A percentile compares a stretch with the other conserved stretches of the same genome.
These are phyloP conservation scores for Morus bassanus DNA, from an alignment of 2,797 vertebrate species.

Conservation along the genomic window DNA sequence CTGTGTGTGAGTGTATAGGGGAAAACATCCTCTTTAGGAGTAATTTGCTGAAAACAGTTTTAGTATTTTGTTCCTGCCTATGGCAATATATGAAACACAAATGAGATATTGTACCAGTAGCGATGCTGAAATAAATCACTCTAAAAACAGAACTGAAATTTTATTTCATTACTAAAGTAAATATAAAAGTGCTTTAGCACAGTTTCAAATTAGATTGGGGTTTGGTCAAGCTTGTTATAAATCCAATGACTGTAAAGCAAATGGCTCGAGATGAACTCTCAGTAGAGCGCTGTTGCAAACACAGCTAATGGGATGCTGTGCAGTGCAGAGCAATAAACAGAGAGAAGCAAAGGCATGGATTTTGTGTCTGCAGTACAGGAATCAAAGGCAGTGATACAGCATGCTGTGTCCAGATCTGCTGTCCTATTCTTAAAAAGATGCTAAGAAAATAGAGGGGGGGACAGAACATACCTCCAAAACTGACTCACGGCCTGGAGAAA, in stretches of 20 bases:
- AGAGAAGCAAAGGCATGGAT: not conserved
- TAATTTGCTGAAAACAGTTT: conserved; percentile 48
- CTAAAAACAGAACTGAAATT: conserved; percentile 58
- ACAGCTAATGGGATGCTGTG: not conserved
- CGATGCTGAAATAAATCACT: conserved; percentile 51
- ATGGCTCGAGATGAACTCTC: conserved; percentile 33
- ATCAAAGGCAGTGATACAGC: not conserved
- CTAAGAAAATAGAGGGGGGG: not conserved
- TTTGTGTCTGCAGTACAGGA: not conserved
- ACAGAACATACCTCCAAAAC: not conserved
- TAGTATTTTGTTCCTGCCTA: conserved; percentile 38
- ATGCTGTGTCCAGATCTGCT: not conserved
- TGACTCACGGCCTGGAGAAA: not conserved
- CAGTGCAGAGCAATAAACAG: not conserved
- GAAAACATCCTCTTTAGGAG: conserved; percentile 47
- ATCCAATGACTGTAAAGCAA: conserved; percentile 48
- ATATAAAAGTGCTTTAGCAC: conserved; percentile 58
- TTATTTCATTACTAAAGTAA: conserved; percentile 70
- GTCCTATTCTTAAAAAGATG: not conserved
- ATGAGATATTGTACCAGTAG: conserved; percentile 51
- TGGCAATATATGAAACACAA: conserved; percentile 64
- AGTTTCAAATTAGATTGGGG: conserved; percentile 65
- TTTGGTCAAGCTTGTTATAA: conserved; percentile 67
- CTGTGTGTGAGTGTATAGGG: not conserved
- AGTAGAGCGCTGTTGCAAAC: not conserved